A percentile compares a stretch with the other conserved stretches of the same genome.
Evolutionary conservation across 2,797 vertebrate species (phyloP).

Genomic region (Phaenicophaeus curvirostris): DNA sequence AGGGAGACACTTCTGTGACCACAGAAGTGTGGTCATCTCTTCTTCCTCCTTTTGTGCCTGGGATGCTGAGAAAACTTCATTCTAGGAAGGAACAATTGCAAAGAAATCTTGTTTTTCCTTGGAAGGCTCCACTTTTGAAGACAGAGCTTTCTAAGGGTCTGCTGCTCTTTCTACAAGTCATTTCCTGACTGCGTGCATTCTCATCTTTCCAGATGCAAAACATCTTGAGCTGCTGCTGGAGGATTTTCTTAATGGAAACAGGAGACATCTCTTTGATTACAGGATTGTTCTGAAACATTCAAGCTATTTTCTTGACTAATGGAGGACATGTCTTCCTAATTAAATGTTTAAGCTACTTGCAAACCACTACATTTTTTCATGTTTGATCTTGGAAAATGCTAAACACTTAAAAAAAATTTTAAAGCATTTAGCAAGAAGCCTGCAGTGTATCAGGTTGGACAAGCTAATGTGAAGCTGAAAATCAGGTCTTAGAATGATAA

Average conservation of each 20-base stretch:
- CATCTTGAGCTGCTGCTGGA: neutral
- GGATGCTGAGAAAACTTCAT: neutral
- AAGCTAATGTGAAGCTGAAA: neutral
- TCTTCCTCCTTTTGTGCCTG: neutral
- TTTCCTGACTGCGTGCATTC: neutral
- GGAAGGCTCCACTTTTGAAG: neutral
- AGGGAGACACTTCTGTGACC: neutral
- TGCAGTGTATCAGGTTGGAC: accelerated
- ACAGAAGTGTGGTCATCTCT: too few relatives aligned
- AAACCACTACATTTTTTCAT: neutral
- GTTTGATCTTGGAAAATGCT: neutral
- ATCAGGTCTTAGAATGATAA: neutral
- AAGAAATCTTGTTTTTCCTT: neutral
- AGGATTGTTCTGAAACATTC: neutral
- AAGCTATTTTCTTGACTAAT: neutral
- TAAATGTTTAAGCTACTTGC: neutral
- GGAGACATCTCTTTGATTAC: neutral
- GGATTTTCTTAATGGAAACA: neutral
- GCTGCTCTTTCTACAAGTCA: accelerated
- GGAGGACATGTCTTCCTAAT: neutral
- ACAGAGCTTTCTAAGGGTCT: neutral
- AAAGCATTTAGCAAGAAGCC: neutral
- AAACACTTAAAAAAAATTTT: neutral
- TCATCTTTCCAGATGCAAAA: neutral
- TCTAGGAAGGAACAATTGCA: neutral